A percentile compares a stretch with the other conserved stretches of the same genome.
Evolutionary conservation across 2,888 invertebrate genomes (phyloP).

Genomic region (Andricus curvator): DNA sequence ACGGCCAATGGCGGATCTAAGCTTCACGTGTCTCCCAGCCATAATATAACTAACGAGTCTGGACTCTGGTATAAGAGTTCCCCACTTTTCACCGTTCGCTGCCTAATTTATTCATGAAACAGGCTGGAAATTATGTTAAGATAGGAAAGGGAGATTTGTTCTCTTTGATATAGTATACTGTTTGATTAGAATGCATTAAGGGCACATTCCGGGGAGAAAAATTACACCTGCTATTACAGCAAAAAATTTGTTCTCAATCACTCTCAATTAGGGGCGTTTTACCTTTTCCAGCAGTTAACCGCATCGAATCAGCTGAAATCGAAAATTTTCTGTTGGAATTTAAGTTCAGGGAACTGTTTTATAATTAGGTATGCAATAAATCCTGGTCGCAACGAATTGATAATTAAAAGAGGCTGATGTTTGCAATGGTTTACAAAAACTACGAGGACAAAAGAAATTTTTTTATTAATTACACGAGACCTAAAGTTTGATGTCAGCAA

Average conservation of each 20-base stretch:
- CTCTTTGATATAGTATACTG: not conserved
- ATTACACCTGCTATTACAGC: not conserved
- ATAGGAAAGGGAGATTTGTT: constrained; percentile 13
- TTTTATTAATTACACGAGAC: too few relatives aligned
- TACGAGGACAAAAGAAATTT: too few relatives aligned
- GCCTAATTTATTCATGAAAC: constrained; percentile 36
- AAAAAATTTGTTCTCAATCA: not conserved
- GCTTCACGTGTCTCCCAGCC: constrained; percentile 19
- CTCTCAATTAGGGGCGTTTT: not conserved
- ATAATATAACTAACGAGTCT: constrained; percentile 33
- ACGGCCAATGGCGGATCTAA: constrained; percentile 3
- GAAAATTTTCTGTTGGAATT: not conserved
- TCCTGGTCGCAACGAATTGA: not conserved
- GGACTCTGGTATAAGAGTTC: constrained; percentile 14
- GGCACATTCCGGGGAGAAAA: constrained; percentile 7
- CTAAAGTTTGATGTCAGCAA: too few relatives aligned
- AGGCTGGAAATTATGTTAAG: constrained; percentile 35
- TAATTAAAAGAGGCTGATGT: not conserved
- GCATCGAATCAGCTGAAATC: not conserved
- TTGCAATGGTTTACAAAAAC: too few relatives aligned
- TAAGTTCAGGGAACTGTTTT: not conserved
- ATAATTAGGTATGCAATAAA: not conserved
- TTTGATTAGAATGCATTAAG: constrained; percentile 6
- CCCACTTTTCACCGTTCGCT: constrained; percentile 9
- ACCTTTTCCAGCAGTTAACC: not conserved